Base-by-base conservation (phyloP, 2,888 invertebrate genomes). In the Andrena camellia region DNA sequence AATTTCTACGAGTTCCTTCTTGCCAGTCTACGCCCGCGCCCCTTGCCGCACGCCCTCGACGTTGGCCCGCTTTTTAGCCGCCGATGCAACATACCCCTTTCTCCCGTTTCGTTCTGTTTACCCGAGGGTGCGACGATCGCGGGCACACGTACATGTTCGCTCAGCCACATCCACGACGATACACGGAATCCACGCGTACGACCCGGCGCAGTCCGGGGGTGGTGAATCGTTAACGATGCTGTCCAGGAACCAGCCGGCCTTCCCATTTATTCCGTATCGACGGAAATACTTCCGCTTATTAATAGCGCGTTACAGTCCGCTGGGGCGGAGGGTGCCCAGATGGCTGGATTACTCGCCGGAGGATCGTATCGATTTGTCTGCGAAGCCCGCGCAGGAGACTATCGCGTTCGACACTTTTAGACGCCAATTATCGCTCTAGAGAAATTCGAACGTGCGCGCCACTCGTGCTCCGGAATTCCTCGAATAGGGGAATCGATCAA, bases 281-380 rank as follows among this genome's bases (percentile, higher is more conserved):
- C 64, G 66, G 64, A 66, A 70, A 74, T 64, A 74, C 69, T 70
- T 74, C 54, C 63, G 66, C 57, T 80, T 70, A 62, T 79, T 66
- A 70, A 71, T 81, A 59, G 42, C 81, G 13, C 68, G 67, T 72
- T 59, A 63, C 4, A 59, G 33, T 33, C 54, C 23, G 29, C 29
- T 54, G 42, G 63, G 60, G 48, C 54, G 57, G 26, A 26, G 10
- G 23, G 57, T 17, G 42, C 42, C 42, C 42, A 42, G 42, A 42
- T 42, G 42, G 20, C 23, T 69, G 64, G 67, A 73, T 74, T 68
- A 57, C 10, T 57, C 23, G 23, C 23, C 63, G 68, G 42, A 59
- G 64, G 70, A 81, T 81, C 72, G 68, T 68, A 82, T 85, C 82
- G 85, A 85, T 85, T 70, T 74, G 78, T 72, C 72, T 70, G 75